Evolutionary conservation across 2,797 vertebrate genomes (phyloP), one percentile per base, ranked within the genome.

Genomic region (Nasua narica): DNA sequence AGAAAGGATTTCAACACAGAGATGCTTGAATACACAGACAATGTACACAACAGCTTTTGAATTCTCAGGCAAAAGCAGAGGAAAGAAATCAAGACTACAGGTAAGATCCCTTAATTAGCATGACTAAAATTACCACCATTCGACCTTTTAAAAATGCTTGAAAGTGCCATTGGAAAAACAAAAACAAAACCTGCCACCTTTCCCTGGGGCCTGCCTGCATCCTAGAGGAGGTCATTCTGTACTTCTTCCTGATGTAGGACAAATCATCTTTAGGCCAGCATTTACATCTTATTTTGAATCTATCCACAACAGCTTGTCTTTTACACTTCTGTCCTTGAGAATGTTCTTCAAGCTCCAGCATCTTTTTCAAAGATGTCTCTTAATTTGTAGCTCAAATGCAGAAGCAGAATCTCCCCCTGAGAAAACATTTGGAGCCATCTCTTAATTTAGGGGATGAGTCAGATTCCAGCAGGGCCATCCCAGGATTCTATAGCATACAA

Each of bases 391-490:
- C 85, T 96, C n/a, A 81, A 92, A 90, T 88, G 91, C 90, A 94
- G 93, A 90, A 92, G 62, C 89, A 93, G 87, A 90, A 79, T 18
- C 94, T 70, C 90, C 95, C 96, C 97, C 94, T 76, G 94, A 97
- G 96, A 94, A 90, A 91, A 83, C 79, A 87, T 83, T 94, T 21
- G 2, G 87, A 97, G 83, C 89, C 69, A 76, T 94, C 94, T 96
- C 91, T 90, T 98, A 94, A 97, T 97, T 97, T 97, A 95, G 94
- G 89, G n/a, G 43, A 62, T 97, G 96, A 97, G 81, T 97, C 96
- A 97, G 95, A 94, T n/a, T 10, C 72, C 95, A 86, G 81, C 67
- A 96, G 87, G 82, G 84, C 76, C 56, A 87, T 60, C 52, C 72
- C 72, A 35, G 65, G 60, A 79, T 96, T 88, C 86, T 62, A 40